Conservation (phyloP, 2,113 vertebrate genomes). For the Phoenicopterus ruber region DNA sequence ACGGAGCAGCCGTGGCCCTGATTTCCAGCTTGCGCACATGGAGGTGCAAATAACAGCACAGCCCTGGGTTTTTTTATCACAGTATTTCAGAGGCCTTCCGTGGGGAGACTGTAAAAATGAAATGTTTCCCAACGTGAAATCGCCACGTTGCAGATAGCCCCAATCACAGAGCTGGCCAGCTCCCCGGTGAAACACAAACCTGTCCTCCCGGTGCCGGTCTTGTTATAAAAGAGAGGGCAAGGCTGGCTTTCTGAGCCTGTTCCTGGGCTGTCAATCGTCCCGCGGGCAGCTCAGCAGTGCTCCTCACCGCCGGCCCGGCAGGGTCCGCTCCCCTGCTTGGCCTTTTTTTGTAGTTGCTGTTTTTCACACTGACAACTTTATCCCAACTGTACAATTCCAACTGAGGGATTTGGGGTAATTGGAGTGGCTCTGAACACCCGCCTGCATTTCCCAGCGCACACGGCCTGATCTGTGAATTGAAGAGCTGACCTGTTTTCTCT, state of each 20-base stretch:
- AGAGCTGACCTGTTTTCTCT: not conserved
- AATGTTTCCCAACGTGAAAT: not conserved
- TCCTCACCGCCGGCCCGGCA: accelerated
- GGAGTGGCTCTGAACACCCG: not conserved
- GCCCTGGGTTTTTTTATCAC: not conserved
- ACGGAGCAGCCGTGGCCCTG: not conserved
- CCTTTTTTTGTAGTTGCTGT: not conserved
- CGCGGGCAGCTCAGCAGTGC: accelerated
- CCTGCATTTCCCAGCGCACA: not conserved
- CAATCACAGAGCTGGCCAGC: not conserved
- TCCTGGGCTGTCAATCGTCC: not conserved
- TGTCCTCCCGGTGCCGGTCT: not conserved
- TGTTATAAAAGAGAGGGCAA: not conserved
- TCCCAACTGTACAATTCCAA: not conserved
- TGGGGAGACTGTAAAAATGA: not conserved
- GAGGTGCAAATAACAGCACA: not conserved
- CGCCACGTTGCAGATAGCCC: not conserved
- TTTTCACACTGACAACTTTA: not conserved
- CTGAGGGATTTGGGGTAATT: not conserved
- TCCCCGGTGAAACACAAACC: not conserved
- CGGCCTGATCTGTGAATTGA: not conserved
- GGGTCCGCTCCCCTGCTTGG: not conserved
- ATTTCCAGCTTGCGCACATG: accelerated
- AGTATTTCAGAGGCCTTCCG: not conserved
- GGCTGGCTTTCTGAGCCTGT: not conserved